Base-by-base conservation (phyloP, 2,888 invertebrate species). In the Allacma fusca region DNA sequence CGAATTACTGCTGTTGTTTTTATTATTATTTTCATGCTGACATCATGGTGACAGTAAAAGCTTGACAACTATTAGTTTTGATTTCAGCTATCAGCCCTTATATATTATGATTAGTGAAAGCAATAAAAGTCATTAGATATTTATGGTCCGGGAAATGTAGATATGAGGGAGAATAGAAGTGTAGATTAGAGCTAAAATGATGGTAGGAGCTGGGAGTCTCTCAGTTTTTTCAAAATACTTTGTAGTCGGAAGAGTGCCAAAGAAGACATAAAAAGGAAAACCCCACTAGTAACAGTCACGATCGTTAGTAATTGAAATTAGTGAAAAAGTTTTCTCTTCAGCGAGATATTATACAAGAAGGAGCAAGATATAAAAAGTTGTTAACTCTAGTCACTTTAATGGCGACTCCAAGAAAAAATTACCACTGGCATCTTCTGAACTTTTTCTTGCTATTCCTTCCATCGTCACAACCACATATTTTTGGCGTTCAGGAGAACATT, bases 301-400 rank as follows among this genome's bases (percentile, higher is more conserved):
- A 71, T 57, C 71, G 21, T 29, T 71, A 71, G 44, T 71, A 71
- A 71, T 50, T 71, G 69, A 44, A 70, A 70, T 70, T 70, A 44
- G 23, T 43, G 71, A 68, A 68, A 68, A 68, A 34, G 28, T 40
- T 21, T 44, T 50, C 24, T 19, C 40, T 2, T 70, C 50, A 57
- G 19, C 29, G 0, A 50, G 57, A 19, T n/a, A 34, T 23, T 28
- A 28, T 13, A 68, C 21, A 50, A 50, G 50, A n/a, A 50, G 16
- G 7, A 13, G 16, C n/a, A n/a, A n/a, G n/a, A n/a, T 50, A 50
- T n/a, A 50, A 50, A n/a, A 50, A 50, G 50, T 50, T 50, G 50
- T 50, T 50, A 50, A n/a, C 50, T 50, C 16, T 13, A 50, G 2
- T 16, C 19, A 16, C 19, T 34, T 34, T 19, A 50, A 50, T 50